Evolutionary conservation across 1,140 invertebrate genomes (phyloP).

Genomic region (Thaumetopoea pityocampa): DNA sequence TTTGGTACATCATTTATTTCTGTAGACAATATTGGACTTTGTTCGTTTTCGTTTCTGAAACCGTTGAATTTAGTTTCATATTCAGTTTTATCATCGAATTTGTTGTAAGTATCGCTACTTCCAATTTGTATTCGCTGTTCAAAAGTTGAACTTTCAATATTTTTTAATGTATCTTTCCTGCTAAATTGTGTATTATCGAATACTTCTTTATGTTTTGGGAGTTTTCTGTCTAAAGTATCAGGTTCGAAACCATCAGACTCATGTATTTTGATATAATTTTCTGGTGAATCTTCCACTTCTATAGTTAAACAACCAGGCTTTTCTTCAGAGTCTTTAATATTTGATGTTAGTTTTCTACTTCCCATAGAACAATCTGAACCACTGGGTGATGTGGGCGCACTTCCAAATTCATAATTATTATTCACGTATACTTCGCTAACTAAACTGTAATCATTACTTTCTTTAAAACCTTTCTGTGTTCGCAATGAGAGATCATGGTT

Average conservation of each 20-base stretch:
- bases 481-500: constrained; percentile 27
- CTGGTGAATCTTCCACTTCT: constrained; percentile 84
- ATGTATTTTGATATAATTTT: constrained; percentile 81
- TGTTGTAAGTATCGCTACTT: constrained; percentile 80
- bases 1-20: constrained; percentile 40
- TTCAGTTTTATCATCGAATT: constrained; percentile 53
- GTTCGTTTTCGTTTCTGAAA: constrained; percentile 84
- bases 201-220: constrained; percentile 76
- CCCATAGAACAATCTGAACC: constrained; percentile 80
- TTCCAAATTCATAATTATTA: constrained; percentile 83
- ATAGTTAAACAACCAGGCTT: constrained; percentile 85
- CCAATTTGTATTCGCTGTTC: constrained; percentile 70
- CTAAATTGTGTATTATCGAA: constrained; percentile 54
- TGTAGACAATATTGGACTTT: constrained; percentile 51
- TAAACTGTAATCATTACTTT: constrained; percentile 77
- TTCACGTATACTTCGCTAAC: constrained; percentile 88
- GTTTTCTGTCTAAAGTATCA: constrained; percentile 89
- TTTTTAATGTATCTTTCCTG: constrained; percentile 61
- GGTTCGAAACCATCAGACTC: constrained; percentile 88
- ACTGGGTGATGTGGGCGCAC: constrained; percentile 77
- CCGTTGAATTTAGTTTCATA: constrained; percentile 78
- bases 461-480: constrained; percentile 22
- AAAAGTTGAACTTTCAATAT: constrained; percentile 73
- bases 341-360: constrained; percentile 51
- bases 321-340: constrained; percentile 75